Evolutionary conservation across 2,888 invertebrate species (phyloP), one percentile per base, ranked within the genome.

Genomic region (Neocrepidodera transversa): DNA sequence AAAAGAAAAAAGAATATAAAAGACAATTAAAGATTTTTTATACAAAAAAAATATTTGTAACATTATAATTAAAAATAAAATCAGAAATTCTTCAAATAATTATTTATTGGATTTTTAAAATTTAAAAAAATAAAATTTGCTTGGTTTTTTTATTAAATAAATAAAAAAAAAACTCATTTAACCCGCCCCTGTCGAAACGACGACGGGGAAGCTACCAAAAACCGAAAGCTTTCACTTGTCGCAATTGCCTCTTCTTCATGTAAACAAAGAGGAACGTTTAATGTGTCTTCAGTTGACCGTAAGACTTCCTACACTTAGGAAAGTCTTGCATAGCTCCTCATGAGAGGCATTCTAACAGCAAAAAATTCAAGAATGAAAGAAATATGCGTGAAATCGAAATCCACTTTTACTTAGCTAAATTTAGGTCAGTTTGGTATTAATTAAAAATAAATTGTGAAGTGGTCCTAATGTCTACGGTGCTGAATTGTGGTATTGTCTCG

Each of bases 211-310:
- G 18, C 38, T 20, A 38, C 51, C 38, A 38, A 60, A 58, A 56
- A 36, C 49, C 14, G 63, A 69, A 67, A 71, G 73, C 74, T 75
- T 75, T 75, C 74, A 75, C 74, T 75, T 73, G 64, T 65, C 60
- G 64, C 60, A 66, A 67, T 63, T 64, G 67, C 66, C 64, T 66
- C 66, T 54, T 65, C 65, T 66, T 70, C 66, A 59, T 53, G 61
- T 63, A 66, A 64, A 67, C 69, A 64, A 63, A 62, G 56, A 49
- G 36, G 51, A 48, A 38, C 51, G 48, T 48, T 54, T 53, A 60
- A 52, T 38, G 59, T 30, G 68, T 71, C 73, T 70, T 71, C 64
- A 66, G 67, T 67, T 63, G 62, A 56, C 64, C 57, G 67, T 66
- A 65, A 63, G 64, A 69, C 70, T 73, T 73, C 72, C 70, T 69